Evolutionary conservation across 2,888 invertebrate genomes (phyloP).

Genomic region (Orgyia antiqua): DNA sequence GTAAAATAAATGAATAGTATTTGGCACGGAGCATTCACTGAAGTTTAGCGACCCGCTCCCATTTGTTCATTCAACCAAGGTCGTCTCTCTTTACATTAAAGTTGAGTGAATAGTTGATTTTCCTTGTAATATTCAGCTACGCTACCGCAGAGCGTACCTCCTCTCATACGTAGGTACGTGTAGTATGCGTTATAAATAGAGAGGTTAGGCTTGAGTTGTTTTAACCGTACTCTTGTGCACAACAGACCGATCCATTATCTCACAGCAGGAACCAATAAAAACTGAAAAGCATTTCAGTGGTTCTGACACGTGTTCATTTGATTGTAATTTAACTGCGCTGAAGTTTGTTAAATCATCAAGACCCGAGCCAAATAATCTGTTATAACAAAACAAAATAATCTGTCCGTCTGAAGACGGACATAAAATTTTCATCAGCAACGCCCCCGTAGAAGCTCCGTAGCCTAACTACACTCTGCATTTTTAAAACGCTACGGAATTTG

Average conservation of each 20-base stretch:
- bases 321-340: constrained; percentile 10
- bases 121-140: constrained; percentile 66
- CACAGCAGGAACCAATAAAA: constrained; percentile 69
- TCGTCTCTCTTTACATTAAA: constrained; percentile 39
- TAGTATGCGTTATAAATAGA: constrained; percentile 69
- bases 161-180: constrained; percentile 41
- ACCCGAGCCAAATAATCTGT: constrained; percentile 16
- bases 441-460: too few species aligned
- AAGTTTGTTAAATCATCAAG: constrained; percentile 10
- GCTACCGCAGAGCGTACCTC: constrained; percentile 48
- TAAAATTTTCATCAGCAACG: too few species aligned
- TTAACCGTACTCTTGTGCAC: constrained; percentile 52
- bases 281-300: constrained; percentile 60
- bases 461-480: too few species aligned
- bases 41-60: constrained; percentile 32
- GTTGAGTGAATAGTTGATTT: constrained; percentile 52
- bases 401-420: too few species aligned
- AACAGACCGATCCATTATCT: constrained; percentile 70
- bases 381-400: too few species aligned
- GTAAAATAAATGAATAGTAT: too few species aligned
- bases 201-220: constrained; percentile 57
- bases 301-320: constrained; percentile 31
- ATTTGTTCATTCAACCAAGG: constrained; percentile 34
- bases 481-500: too few species aligned
- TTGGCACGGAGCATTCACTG: constrained; percentile 3